These are phyloP conservation scores for Isaurus tuberculatus DNA, from an alignment of 92 coral and sea anemone genomes.

Conservation along the genomic window DNA sequence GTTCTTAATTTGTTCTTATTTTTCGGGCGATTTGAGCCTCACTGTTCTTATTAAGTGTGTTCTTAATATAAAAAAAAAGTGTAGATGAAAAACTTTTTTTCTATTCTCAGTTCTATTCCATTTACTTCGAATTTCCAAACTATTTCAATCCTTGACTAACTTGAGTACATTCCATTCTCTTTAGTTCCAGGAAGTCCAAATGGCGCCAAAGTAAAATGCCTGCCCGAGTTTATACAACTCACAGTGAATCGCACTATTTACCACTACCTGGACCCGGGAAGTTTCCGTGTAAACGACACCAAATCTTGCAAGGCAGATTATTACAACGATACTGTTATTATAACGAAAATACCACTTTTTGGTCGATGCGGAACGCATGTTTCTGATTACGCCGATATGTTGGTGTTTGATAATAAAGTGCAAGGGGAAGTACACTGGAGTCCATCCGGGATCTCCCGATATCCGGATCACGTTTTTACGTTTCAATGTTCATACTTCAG, in stretches of 20 bases:
- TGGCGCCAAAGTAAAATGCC: slow-evolving; percentile 22
- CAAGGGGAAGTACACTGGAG: slow-evolving; percentile 30
- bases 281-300: slow-evolving; percentile 22
- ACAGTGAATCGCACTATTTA: not conserved
- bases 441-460: slow-evolving; percentile 21
- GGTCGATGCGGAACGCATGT: slow-evolving; percentile 15
- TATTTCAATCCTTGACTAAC: too few relatives aligned
- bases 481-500: slow-evolving; percentile 38
- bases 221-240: slow-evolving; percentile 12
- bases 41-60: too few relatives aligned
- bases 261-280: slow-evolving; percentile 25
- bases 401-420: not conserved
- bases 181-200: not conserved
- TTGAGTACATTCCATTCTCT: too few relatives aligned
- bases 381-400: slow-evolving; percentile 24
- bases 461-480: slow-evolving; percentile 10
- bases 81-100: too few relatives aligned
- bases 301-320: not conserved
- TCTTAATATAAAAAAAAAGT: too few relatives aligned
- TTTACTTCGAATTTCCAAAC: too few relatives aligned
- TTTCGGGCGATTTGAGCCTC: too few relatives aligned
- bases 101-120: too few relatives aligned
- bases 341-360: slow-evolving; percentile 32
- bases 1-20: too few relatives aligned
- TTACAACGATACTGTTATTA: not conserved